Evolutionary conservation across 2,797 vertebrate species (phyloP).

Genomic region (Cirrhinus mrigala): DNA sequence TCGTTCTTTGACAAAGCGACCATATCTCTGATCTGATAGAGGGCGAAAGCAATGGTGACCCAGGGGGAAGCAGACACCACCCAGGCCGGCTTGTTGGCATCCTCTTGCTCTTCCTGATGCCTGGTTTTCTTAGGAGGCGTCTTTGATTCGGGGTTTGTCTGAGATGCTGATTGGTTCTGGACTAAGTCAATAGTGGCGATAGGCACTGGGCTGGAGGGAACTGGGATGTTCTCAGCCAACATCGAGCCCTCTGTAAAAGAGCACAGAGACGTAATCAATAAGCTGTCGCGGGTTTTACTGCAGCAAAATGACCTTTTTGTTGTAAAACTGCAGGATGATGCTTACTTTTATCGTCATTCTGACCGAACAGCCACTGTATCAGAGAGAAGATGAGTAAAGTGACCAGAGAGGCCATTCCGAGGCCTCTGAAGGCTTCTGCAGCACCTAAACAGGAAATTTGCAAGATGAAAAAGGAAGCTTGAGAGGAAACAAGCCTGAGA

Average conservation of each 20-base stretch:
- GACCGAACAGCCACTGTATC: conserved; percentile 88
- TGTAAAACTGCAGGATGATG: neutral
- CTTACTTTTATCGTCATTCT: conserved; percentile 84
- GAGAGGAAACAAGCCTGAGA: neutral
- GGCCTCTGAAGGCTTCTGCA: conserved; percentile 91
- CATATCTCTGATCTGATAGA: conserved; percentile 92
- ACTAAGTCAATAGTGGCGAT: conserved; percentile 96
- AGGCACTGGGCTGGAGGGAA: conserved; percentile 94
- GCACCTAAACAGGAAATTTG: conserved; percentile 80
- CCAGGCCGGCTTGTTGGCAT: conserved; percentile 92
- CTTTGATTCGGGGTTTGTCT: conserved; percentile 61
- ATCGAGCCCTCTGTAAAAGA: conserved; percentile 85
- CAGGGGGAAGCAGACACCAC: conserved; percentile 90
- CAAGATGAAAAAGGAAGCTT: neutral
- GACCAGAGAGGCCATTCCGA: conserved; percentile 95
- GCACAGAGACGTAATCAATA: neutral
- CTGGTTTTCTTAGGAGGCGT: conserved; percentile 87
- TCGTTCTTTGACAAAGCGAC: conserved; percentile 76
- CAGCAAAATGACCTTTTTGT: neutral
- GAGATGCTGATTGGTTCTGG: conserved; percentile 74
- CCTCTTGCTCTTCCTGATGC: conserved; percentile 96
- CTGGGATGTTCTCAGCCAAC: conserved; percentile 94
- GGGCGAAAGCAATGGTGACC: conserved; percentile 90
- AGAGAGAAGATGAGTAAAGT: conserved; percentile 93
- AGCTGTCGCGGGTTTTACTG: neutral